Evolutionary conservation across 2,797 vertebrate genomes (phyloP), one percentile per base, ranked within the genome.

Genomic region (Gorsachius magnificus): DNA sequence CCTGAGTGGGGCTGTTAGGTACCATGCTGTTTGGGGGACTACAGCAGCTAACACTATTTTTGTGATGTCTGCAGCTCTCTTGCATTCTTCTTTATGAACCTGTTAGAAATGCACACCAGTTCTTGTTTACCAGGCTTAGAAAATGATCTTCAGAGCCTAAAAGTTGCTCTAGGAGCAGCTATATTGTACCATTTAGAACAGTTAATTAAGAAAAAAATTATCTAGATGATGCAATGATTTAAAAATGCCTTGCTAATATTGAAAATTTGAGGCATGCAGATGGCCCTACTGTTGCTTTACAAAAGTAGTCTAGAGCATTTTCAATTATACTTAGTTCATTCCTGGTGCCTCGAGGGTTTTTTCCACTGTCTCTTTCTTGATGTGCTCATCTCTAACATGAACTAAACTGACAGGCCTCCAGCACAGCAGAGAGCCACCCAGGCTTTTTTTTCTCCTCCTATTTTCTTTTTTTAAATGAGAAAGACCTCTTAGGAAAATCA

Each of bases 361-460:
- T 98, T 97, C 96, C 91, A 85, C 87, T 96, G 89, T 85, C 77
- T 96, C 86, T 80, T 97, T 92, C 94, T 95, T 93, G 15, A 89
- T 0, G 0, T 93, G 93, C 63, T 95, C 81, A 57, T 96, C 96
- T 93, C 90, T 93, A 95, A 96, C 94, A 76, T 51, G 31, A 93
- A 94, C 87, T 43, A 50, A 93, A 94, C 68, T 8, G 57, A 91
- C 91, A 93, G 25, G 70, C n/a, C 65, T 90, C 61, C 24, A 19
- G 80, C 74, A 70, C 50, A 89, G 83, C 72, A 76, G 53, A 90
- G 86, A 88, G 76, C 13, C 48, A 84, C 60, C 26, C 48, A 89
- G 60, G 38, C 66, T 33, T 71, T 56, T 79, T 45, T 43, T 41
- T 63, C 77, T 1, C 17, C 41, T 46, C 21, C 17, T 54, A 10